Base-by-base conservation (phyloP, 2,797 vertebrate genomes). In the Sebastolobus alascanus region DNA sequence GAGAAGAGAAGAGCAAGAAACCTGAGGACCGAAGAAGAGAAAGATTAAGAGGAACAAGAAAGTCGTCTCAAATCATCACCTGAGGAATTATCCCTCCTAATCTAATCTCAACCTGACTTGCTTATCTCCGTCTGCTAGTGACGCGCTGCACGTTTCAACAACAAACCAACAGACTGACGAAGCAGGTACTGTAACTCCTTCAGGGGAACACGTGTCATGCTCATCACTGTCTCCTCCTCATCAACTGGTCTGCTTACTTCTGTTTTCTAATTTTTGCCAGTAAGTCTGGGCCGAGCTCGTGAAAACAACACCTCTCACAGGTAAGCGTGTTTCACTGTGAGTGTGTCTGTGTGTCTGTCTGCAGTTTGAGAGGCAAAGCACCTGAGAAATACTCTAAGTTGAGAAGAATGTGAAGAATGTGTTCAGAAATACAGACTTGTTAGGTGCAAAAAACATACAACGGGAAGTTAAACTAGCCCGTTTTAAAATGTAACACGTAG, bases 291-390 rank as follows among this genome's bases (percentile, higher is more conserved):
- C 77, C 29, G 70, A 43, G 73, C 7, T 56, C 31, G 52, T 16
- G 33, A 54, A 65, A 81, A 83, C 84, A 46, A 50, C 74, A 16
- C 55, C 63, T 80, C 65, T 54, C 20, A 20, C 61, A 88, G 90
- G 94, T 93, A 77, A 80, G 90, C 50, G 65, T n/a, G 20, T 77
- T 69, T 84, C 25, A 75, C 16, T 35, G n/a, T 1, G 31, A 27
- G 72, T 33, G 37, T 18, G 67, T 74, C 4, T 38, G 46, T 0
- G 10, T 40, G 5, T 63, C 2, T 31, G 61, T 43, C 13, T 74
- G 13, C 14, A 33, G 31, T 58, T 8, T 40, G 11, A 52, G 59
- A 43, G 12, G 46, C 5, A 14, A 56, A 61, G 37, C 25, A 35
- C 35, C 35, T 29, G 43, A 56, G 67, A 67, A 58, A 35, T 16